Evolutionary conservation across 2,113 vertebrate species (phyloP), one percentile per base, ranked within the genome.

Genomic region (Lucifuga dentata): DNA sequence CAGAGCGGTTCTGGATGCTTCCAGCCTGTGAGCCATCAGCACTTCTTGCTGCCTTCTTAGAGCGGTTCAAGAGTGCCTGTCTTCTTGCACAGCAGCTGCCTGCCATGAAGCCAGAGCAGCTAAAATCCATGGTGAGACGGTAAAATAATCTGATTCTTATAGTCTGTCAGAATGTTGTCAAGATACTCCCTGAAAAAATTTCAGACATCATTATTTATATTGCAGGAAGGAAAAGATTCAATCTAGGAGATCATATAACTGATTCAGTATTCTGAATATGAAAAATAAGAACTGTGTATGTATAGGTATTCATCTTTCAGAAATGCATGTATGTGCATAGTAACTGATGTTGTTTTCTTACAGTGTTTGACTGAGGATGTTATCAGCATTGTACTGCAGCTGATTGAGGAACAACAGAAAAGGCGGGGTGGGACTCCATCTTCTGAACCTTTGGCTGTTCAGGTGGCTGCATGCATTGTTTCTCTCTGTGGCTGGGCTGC

Each of bases 401-500:
- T 98, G 49, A 77, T 95, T 0, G 93, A 95, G 49, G 95, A 95
- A 55, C 94, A 98, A 44, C 88, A 93, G 5, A 93, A 93, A 68
- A 89, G 62, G 69, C 90, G 50, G 71, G 73, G 73, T 46, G 90
- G 81, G 11, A 17, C 76, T 2, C 13, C 74, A 2, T 73, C 86
- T 52, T 78, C 86, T 0, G 96, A 97, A 41, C 65, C 84, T 12
- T 82, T 94, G 46, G 91, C 93, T n/a, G 86, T 96, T 33, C 96
- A 96, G 0, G 80, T 97, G 76, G 91, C 96, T 1, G 96, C 97
- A 65, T 97, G 94, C 17, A 71, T 97, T 15, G 90, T 97, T 55
- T 93, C 96, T n/a, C 82, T 98, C 15, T 98, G 95, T 3, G 97
- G 97, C 80, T 99, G 97, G 97, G 90, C 90, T 0, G 92, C 92